These are phyloP conservation scores for Drosophila lacertosa DNA, from an alignment of 1,140 invertebrate genomes.

Conservation along the genomic window DNA sequence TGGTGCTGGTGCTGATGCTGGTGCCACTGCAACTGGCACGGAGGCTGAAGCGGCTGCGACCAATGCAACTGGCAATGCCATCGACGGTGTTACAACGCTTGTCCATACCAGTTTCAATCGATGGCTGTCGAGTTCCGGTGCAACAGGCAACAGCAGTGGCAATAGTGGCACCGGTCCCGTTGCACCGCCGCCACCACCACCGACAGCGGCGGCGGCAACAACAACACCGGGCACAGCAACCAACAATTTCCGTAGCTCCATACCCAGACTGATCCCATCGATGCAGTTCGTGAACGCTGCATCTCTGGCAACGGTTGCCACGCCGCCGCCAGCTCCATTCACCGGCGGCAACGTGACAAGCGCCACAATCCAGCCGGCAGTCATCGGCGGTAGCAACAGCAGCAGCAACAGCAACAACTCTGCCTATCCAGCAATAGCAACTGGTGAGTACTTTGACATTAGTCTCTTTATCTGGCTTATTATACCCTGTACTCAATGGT, in stretches of 20 bases:
- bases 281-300: conserved; percentile 41
- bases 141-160: conserved; percentile 82
- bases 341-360: not conserved
- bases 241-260: conserved; percentile 58
- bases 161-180: not conserved
- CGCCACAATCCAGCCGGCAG: not conserved
- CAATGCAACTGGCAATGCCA: not conserved
- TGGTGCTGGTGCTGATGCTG: not conserved
- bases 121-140: not conserved
- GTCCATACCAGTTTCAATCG: not conserved
- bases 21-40: not conserved
- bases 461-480: too few species aligned
- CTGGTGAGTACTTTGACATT: too few species aligned
- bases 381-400: not conserved
- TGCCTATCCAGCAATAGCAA: not conserved
- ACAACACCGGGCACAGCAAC: not conserved
- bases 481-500: too few species aligned
- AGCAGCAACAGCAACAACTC: not conserved
- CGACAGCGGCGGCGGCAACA: not conserved
- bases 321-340: not conserved
- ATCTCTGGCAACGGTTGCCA: conserved; percentile 5
- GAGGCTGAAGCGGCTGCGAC: not conserved
- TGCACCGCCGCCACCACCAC: not conserved
- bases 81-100: not conserved
- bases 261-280: conserved; percentile 59